phyloP scores from a whole-genome alignment of 2,888 invertebrate genomes.

The Strigamia crassipes region DNA sequence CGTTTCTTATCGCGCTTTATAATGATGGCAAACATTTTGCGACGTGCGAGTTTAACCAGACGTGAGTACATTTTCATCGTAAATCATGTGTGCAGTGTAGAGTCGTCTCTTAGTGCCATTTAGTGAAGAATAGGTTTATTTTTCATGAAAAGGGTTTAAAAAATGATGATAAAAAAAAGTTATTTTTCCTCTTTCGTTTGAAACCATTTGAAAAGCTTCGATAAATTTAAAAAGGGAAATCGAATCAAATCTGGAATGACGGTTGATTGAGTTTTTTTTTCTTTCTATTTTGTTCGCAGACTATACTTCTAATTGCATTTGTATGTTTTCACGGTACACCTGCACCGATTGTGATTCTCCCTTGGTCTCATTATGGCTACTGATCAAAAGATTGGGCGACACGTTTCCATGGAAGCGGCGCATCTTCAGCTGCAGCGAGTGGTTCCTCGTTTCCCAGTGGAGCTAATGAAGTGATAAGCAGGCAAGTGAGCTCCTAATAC shows the following conservation, averaged over 20 bases:
- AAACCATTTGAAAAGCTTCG: not conserved
- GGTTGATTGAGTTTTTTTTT: not conserved
- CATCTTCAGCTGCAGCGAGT: constrained; percentile 25
- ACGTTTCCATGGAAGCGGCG: constrained; percentile 27
- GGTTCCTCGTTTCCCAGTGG: constrained; percentile 36
- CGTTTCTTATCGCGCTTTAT: constrained; percentile 38
- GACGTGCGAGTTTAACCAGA: constrained; percentile 27
- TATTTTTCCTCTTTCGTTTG: not conserved
- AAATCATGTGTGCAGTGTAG: constrained; percentile 8
- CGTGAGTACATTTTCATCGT: constrained; percentile 10
- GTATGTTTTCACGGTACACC: not conserved
- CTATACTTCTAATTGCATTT: not conserved
- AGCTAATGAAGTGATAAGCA: constrained; percentile 42
- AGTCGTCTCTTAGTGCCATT: constrained; percentile 23
- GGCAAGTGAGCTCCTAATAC: constrained; percentile 40
- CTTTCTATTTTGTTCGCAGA: not conserved
- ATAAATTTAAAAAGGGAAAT: not conserved
- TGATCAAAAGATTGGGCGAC: constrained; percentile 36
- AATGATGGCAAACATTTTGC: constrained; percentile 40
- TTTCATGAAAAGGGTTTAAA: not conserved
- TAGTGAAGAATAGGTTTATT: constrained; percentile 25
- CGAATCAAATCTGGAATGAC: not conserved
- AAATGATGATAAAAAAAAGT: not conserved
- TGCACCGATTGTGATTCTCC: constrained; percentile 14
- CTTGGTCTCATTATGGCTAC: constrained; percentile 29